These are phyloP conservation scores for Podarcis raffonei DNA, from an alignment of 2,113 vertebrate species.

Conservation along the genomic window DNA sequence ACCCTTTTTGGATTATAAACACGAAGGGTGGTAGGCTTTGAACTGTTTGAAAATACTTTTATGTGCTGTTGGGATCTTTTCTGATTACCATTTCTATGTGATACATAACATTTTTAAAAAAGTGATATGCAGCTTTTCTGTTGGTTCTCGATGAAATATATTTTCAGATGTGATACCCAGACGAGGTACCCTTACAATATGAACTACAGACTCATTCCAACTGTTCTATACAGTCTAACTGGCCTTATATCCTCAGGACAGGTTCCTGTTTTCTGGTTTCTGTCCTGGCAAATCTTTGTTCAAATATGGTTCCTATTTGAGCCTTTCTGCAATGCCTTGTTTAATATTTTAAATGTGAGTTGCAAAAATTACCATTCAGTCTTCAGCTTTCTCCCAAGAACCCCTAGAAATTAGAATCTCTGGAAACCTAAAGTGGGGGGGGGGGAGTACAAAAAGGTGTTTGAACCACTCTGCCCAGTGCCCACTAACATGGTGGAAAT, in stretches of 20 bases:
- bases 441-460: no score
- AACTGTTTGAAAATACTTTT: conserved; percentile 34
- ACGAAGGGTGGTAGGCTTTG: background rate
- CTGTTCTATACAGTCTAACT: background rate
- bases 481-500: no score
- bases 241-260: background rate
- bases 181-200: accelerated
- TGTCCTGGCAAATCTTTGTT: background rate
- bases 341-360: background rate
- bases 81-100: conserved; percentile 42
- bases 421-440: background rate
- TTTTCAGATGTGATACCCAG: background rate
- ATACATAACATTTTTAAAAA: background rate
- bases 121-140: background rate
- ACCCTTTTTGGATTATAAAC: conserved; percentile 34
- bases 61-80: conserved; percentile 29
- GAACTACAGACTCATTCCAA: background rate
- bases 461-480: no score
- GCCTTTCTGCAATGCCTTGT: background rate
- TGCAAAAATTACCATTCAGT: background rate
- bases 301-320: background rate
- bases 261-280: background rate
- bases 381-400: no score
- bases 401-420: background rate
- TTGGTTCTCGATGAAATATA: background rate